Evolutionary conservation across 2,888 invertebrate species (phyloP), one percentile per base, ranked within the genome.

Genomic region (Julus scandinavius): DNA sequence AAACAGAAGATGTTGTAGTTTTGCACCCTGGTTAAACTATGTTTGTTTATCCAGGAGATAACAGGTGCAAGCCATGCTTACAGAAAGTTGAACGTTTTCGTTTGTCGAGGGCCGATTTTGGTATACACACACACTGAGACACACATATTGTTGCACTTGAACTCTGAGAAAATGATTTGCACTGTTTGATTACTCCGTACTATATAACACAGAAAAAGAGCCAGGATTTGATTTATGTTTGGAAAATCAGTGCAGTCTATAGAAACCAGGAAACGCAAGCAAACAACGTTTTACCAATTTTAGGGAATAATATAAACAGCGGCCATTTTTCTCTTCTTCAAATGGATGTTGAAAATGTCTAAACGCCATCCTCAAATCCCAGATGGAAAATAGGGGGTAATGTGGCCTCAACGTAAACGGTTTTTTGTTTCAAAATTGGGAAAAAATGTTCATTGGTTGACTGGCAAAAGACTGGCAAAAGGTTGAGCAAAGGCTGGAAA

Each of bases 41-140:
- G 58, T 58, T 58, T 58, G 58, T 58, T 58, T 58, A 58, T 58
- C 58, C 58, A 58, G 58, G 15, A 58, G 15, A 58, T 58, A 58
- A 58, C 58, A 58, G 58, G 58, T 58, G 58, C 58, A 58, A 58
- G 58, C 58, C 58, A 58, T 58, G 58, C 58, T 58, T 58, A 11
- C 15, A 17, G 29, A 29, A 58, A 58, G 58, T 58, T 15, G 58
- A 58, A 58, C 58, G 58, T 58, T 58, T 58, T 58, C 58, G 58
- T 58, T 58, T 58, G 58, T 58, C 15, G 58, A 17, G 58, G 58
- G 58, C 58, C 58, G 58, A 58, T 58, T 58, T 58, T 15, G 58
- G 58, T 58, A 58, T 58, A 58, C 58, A 58, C 29, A 29, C 29
- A 29, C 29, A 29, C 29, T 29, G 29, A 29, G 29, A 29, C 29